Base-by-base conservation (phyloP, 2,888 invertebrate species). In the Hipparchia sbordonii region DNA sequence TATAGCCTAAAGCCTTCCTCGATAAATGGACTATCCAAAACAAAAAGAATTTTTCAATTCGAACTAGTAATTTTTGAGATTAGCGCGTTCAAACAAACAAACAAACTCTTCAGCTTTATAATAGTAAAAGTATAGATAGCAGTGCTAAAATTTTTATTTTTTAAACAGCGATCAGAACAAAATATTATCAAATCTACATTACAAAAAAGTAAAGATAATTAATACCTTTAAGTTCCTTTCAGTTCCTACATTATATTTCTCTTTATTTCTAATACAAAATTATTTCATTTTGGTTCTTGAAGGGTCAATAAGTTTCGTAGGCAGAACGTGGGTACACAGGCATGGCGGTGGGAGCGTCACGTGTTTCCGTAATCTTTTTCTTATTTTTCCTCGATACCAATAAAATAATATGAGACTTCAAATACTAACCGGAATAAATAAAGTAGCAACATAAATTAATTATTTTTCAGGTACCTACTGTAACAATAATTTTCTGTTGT, bases 271-370 rank as follows among this genome's bases (percentile, higher is more conserved):
- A 9, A 57, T 57, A 57, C 57, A 33, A 57, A 23, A 57, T 56
- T 23, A 57, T 57, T 57, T 57, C 57, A 57, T 23, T 13, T 57
- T 23, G 23, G 57, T 9, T 9, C 57, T 57, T 57, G 9, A 57
- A 57, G 57, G 57, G 57, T 57, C 57, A 54, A 57, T 57, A 57
- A 57, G 57, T 57, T 57, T 57, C 23, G 13, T 4, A 23, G 9
- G 23, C 6, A 8, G 13, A 6, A 57, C 57, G 23, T 23, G 57
- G 57, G 23, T 57, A 57, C 23, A 57, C 23, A 57, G 12, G 8
- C n/a, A 8, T 57, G 54, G 54, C 6, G 54, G 54, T n/a, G 54
- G n/a, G 54, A n/a, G 54, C 54, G 54, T 12, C 54, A 57, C 23
- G 23, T 57, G 57, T 57, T 57, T 57, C 23, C 57, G 12, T 23